phyloP scores from a whole-genome alignment of 2,888 invertebrate species.

The Nebria brevicollis region DNA sequence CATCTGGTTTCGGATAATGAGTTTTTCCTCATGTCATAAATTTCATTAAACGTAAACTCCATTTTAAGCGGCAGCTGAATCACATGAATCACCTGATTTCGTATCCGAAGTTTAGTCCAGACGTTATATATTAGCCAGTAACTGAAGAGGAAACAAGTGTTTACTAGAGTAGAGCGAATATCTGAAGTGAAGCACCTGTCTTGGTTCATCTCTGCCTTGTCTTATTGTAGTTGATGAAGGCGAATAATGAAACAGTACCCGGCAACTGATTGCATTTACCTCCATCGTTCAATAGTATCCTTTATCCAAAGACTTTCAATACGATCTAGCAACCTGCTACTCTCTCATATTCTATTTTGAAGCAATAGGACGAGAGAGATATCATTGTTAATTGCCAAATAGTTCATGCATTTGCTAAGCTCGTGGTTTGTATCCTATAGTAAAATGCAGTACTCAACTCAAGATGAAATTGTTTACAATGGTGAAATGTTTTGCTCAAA shows the following conservation, averaged over 20 bases:
- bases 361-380: background rate
- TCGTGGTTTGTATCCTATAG: no score
- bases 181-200: constrained; percentile 9
- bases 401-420: no score
- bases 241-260: constrained; percentile 9
- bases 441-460: no score
- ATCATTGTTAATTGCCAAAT: background rate
- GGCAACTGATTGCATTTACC: constrained; percentile 28
- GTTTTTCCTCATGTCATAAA: background rate
- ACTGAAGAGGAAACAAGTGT: no score
- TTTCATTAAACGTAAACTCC: background rate
- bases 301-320: background rate
- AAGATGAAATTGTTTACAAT: no score
- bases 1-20: background rate
- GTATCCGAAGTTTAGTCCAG: background rate
- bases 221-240: background rate
- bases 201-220: background rate
- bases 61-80: background rate
- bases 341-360: background rate
- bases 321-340: background rate
- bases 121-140: no score
- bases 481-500: no score
- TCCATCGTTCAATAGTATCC: constrained; percentile 13
- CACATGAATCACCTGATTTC: background rate
- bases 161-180: background rate